phyloP scores from a whole-genome alignment of 2,797 vertebrate species.

The Alca torda region DNA sequence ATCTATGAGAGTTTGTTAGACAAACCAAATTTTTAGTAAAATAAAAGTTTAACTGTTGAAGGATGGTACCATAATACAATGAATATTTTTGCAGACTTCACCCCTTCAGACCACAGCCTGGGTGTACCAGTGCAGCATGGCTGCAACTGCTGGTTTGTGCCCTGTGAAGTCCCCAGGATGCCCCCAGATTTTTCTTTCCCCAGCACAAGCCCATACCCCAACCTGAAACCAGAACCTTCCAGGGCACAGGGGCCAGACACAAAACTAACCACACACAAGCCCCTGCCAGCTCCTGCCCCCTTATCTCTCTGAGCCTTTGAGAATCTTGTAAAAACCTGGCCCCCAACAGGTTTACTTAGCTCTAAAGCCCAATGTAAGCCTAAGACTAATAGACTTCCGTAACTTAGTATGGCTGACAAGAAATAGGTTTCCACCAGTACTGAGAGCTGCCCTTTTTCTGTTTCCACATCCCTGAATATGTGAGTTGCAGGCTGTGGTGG shows the following conservation, averaged over 20 bases:
- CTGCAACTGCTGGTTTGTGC: neutral
- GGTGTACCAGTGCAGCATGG: neutral
- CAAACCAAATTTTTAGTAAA: neutral
- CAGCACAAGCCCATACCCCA: neutral
- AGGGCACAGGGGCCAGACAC: neutral
- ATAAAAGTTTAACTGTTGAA: neutral
- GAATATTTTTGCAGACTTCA: neutral
- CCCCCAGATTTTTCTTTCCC: neutral
- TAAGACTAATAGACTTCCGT: neutral
- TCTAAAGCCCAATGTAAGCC: neutral
- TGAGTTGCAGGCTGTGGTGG: neutral
- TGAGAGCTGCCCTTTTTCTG: neutral
- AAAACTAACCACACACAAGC: neutral
- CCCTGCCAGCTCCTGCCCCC: neutral
- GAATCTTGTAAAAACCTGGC: neutral
- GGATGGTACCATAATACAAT: neutral
- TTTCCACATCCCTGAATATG: neutral
- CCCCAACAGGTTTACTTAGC: neutral
- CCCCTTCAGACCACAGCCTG: fast-evolving
- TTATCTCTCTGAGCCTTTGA: neutral
- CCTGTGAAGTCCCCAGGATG: neutral
- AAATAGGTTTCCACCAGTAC: neutral
- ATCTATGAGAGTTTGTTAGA: neutral
- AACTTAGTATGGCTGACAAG: neutral
- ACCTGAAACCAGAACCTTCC: neutral